phyloP scores from a whole-genome alignment of 2,888 invertebrate genomes.

The Noctua janthe region DNA sequence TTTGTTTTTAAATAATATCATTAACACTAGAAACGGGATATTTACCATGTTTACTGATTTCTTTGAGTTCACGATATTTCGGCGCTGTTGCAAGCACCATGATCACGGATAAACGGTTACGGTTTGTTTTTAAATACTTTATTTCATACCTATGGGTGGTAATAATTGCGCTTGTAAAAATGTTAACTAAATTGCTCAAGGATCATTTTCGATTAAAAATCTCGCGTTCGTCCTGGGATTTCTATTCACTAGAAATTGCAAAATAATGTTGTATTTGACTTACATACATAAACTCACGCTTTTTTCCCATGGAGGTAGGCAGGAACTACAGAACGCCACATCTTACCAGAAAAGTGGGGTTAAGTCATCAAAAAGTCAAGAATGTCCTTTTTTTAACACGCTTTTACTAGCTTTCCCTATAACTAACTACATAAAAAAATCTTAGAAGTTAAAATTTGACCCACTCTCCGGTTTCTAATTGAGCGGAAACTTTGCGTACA shows the following conservation, averaged over 20 bases:
- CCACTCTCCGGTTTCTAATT: no score
- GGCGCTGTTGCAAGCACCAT: no score
- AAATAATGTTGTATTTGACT: neutral
- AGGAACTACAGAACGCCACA: neutral
- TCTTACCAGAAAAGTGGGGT: neutral
- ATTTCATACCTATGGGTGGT: neutral
- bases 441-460: no score
- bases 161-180: neutral
- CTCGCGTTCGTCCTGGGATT: neutral
- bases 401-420: no score
- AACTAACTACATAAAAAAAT: no score
- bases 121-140: neutral
- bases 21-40: no score
- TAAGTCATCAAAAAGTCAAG: neutral
- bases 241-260: neutral
- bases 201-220: neutral
- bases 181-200: accelerated
- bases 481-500: no score
- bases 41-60: no score
- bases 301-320: neutral
- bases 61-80: no score
- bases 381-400: neutral
- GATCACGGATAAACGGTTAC: no score
- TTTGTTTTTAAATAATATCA: no score
- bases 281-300: neutral